Percentiles rank a stretch among this genome's conserved stretches.
Evolutionary conservation across 2,888 invertebrate species (phyloP).

Genomic region (Anorthoa munda): DNA sequence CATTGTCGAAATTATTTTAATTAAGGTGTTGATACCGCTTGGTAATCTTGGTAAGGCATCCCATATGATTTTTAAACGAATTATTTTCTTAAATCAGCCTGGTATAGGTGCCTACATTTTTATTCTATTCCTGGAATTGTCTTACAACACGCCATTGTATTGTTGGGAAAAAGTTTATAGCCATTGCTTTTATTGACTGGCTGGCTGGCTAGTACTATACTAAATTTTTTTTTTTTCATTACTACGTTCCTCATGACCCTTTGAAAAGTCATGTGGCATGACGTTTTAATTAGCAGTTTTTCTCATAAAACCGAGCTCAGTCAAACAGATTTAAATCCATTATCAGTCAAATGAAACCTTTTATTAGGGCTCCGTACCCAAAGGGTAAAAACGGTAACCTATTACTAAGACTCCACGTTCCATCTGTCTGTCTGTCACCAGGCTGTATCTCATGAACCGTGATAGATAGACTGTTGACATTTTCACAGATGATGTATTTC

Average conservation of each 20-base stretch:
- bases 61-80: not conserved
- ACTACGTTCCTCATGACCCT: not conserved
- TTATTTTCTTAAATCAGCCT: no score
- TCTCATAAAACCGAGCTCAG: not conserved
- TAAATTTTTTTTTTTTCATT: not conserved
- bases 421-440: no score
- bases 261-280: not conserved
- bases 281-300: not conserved
- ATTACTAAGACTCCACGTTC: no score
- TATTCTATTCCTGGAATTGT: not conserved
- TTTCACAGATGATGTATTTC: no score
- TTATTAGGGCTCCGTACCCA: no score
- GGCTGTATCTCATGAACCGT: no score
- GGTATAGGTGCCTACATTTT: no score
- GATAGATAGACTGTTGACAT: no score
- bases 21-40: no score
- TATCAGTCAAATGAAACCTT: constrained; percentile 33
- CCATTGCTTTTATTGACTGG: not conserved
- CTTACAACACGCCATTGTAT: not conserved
- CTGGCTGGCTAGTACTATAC: not conserved
- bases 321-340: constrained; percentile 21
- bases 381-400: no score
- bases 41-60: not conserved
- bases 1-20: no score
- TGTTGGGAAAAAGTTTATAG: not conserved